These are phyloP conservation scores for Odontamblyopus rebecca DNA, from an alignment of 2,797 vertebrate genomes.

Conservation along the genomic window DNA sequence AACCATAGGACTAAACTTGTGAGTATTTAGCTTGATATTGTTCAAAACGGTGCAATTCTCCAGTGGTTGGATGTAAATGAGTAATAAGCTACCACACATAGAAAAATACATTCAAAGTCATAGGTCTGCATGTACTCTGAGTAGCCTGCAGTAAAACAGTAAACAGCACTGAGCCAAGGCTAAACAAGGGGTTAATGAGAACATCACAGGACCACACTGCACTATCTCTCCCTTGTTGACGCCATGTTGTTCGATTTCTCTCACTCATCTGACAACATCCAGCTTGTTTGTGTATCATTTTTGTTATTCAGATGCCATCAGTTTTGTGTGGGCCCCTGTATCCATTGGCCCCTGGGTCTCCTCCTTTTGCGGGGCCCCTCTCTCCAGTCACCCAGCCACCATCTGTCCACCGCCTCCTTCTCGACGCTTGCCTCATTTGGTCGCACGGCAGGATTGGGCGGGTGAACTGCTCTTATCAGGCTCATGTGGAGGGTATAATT, in stretches of 20 bases:
- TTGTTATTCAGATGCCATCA: slow-evolving; percentile 42
- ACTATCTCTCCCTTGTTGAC: slow-evolving; percentile 40
- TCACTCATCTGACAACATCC: slow-evolving; percentile 42
- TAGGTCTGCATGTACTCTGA: slow-evolving; percentile 34
- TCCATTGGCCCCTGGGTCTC: slow-evolving; percentile 57
- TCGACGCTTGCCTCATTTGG: slow-evolving; percentile 75
- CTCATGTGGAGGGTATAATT: slow-evolving; percentile 77
- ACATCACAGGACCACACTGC: slow-evolving; percentile 30
- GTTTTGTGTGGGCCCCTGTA: slow-evolving; percentile 32
- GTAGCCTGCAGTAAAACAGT: slow-evolving; percentile 58
- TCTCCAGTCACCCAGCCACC: slow-evolving; percentile 74
- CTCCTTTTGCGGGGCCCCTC: slow-evolving; percentile 57
- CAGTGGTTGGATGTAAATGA: slow-evolving; percentile 56
- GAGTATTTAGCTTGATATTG: neutral
- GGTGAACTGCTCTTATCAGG: slow-evolving; percentile 69
- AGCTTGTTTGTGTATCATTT: slow-evolving; percentile 24
- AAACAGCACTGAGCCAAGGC: slow-evolving; percentile 50
- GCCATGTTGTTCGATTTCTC: slow-evolving; percentile 31
- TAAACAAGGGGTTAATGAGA: slow-evolving; percentile 71
- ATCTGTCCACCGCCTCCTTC: slow-evolving; percentile 73
- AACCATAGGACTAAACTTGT: neutral
- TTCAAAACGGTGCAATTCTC: slow-evolving; percentile 34
- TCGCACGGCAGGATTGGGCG: slow-evolving; percentile 75
- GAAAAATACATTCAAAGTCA: slow-evolving; percentile 34
- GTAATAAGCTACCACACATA: slow-evolving; percentile 41